Percentiles rank a stretch among this genome's conserved stretches.
phyloP scores from a whole-genome alignment of 2,888 invertebrate genomes.

The Oscheius onirici region DNA sequence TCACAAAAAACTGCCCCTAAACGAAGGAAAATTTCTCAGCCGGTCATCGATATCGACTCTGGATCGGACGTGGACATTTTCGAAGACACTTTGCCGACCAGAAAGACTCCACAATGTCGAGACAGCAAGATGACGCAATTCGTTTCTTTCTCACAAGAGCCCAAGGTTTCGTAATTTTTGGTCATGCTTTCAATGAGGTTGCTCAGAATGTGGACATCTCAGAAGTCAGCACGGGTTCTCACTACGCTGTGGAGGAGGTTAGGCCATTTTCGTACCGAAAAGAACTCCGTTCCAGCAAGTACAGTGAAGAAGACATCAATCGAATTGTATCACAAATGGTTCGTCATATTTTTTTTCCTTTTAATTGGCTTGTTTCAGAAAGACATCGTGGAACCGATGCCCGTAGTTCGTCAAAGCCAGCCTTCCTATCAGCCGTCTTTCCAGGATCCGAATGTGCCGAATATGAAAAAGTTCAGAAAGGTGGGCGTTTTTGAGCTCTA shows the following conservation, averaged over 20 bases:
- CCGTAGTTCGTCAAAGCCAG: neutral
- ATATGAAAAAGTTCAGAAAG: constrained; percentile 30
- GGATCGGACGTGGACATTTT: neutral
- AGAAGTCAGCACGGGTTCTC: neutral
- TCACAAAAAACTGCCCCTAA: neutral
- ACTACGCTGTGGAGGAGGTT: neutral
- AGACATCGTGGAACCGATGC: constrained; percentile 10
- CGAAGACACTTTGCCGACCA: neutral
- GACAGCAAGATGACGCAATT: neutral
- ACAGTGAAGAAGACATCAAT: constrained; percentile 7
- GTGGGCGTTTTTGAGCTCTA: neutral
- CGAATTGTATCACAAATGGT: constrained; percentile 7
- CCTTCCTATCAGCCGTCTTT: neutral
- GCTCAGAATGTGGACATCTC: constrained; percentile 8
- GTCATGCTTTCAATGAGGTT: neutral
- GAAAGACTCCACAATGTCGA: neutral
- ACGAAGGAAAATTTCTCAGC: neutral
- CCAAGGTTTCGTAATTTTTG: neutral
- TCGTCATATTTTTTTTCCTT: no score
- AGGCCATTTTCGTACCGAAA: neutral
- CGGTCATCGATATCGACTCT: neutral
- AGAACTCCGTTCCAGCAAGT: neutral
- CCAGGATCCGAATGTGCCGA: neutral
- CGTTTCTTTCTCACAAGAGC: neutral
- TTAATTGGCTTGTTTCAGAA: neutral